Evolutionary conservation across 1,140 invertebrate species (phyloP), one percentile per base, ranked within the genome.

Genomic region (Drosophila lowei): DNA sequence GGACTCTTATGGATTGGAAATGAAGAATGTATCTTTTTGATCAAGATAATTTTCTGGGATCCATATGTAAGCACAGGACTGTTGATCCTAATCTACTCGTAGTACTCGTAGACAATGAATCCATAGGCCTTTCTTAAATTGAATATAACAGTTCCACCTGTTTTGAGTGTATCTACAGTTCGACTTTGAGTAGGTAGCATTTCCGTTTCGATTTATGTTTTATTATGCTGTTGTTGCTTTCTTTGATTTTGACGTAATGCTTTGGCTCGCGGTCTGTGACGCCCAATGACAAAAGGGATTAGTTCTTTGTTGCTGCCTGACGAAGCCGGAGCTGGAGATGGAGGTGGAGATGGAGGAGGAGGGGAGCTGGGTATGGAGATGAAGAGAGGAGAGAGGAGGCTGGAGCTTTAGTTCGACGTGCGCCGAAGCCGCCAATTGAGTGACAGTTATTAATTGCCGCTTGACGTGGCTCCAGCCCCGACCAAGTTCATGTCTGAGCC

Each of bases 361-460:
- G 63, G 21, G 48, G 21, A 34, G 73, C 54, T 61, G 58, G 49
- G 25, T 15, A n/a, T 43, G 25, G 48, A 21, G 67, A 58, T 79
- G 66, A 63, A 63, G 28, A 28, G 28, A 1, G 6, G 34, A 38
- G 30, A 43, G 73, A 50, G 58, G 61, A 58, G 34, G 18, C 11
- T 44, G 25, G 52, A 41, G 72, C 62, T 80, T 64, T 63, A 63
- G 34, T 38, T 38, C 11, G 34, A 38, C 34, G 34, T 38, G 34
- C 34, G 81, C 75, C 84, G 41, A 71, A 68, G 77, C 81, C 58
- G 76, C 77, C 81, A 86, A 86, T 81, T 85, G 81, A 74, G 74
- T 81, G 81, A 85, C 81, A 86, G 81, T 86, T 85, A 85, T 85
- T 85, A 85, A 85, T 85, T 86, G 77, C 81, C 81, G 75, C 61